Base-by-base conservation (phyloP, 2,113 vertebrate genomes). In the Setophaga coronata region DNA sequence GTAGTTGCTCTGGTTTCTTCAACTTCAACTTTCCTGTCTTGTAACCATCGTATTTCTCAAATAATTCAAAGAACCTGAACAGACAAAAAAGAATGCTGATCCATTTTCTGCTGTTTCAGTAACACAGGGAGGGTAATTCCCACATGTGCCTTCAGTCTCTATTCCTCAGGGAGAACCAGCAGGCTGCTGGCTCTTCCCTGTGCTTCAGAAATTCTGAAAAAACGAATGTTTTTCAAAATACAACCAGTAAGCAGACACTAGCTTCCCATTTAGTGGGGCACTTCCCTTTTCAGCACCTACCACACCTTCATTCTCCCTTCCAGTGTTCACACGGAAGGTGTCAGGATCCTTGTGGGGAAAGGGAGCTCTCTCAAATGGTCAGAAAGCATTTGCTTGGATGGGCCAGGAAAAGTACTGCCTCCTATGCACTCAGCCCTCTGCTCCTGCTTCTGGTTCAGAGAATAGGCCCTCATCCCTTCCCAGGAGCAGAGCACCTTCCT, bases 11-110 rank as follows among this genome's bases (percentile, higher is more conserved):
- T 1, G 99, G 99, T 89, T 99, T 99, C 97, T 99, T 99, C 77
- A 99, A 98, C 95, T 99, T 99, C 95, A 99, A 96, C 93, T 99
- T 99, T 89, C 99, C 99, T 4, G 99, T 99, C 97, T 99, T 99
- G 97, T 99, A 99, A 58, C 99, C 99, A 57, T 99, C 99, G 19
- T 99, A 99, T 97, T 99, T 99, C 92, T 99, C 99, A 98, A 99
- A 99, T 18, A 99, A 97, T 57, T 98, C 98, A 96, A 99, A 99
- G 97, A 99, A 99, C 98, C 99, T 99, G 95, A 50, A 92, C 29
- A 85, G 61, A 90, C 24, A 97, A 96, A 36, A 84, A 86, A 81
- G 85, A 85, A 60, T 28, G 18, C n/a, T 31, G 64, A 64, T 89
- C 20, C 54, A 78, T 47, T 71, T 93, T 90, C 80, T 81, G 76